Evolutionary conservation across 2,113 vertebrate genomes (phyloP), one percentile per base, ranked within the genome.

Genomic region (Naja naja): DNA sequence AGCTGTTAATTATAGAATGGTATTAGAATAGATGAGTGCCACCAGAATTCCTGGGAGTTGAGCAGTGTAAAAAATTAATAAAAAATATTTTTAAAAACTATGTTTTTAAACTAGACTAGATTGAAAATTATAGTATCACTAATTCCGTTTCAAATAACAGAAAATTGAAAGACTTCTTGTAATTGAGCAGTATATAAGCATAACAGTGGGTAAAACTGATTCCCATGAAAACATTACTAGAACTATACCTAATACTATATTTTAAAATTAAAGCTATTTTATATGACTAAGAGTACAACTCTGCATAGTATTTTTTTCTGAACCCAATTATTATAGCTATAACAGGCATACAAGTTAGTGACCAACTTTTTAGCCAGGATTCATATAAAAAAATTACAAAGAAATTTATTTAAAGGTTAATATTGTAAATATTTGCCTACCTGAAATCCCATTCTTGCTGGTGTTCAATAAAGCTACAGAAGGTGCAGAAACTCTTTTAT

Each of bases 381-480:
- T 58, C 86, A 90, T 10, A 3, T 14, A 92, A 56, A 14, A 14
- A 0, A 2, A 55, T 5, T 69, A 34, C 34, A 69, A 11, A 14
- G 5, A 93, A 93, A 60, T 74, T 0, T 0, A 89, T 52, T 90
- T 92, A 11, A 45, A 89, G 89, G 7, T 49, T 47, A 88, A 94
- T 52, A n/a, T 93, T 34, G 55, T 85, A 92, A 95, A 95, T 3
- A 87, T 89, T 94, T 81, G 95, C 97, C 97, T 97, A 99, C 98
- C 98, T 98, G 98, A 98, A 98, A 98, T 97, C 93, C 96, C 97
- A 94, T 97, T 98, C 97, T 97, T 98, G 97, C 97, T 98, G 98
- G 98, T 97, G 97, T 97, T 97, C 94, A 98, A 97, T 96, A 98
- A 97, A 97, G 97, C 96, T 96, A 97, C 97, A 97, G 98, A 98